A percentile compares a stretch with the other conserved stretches of the same genome.
Evolutionary conservation across 2,797 vertebrate species (phyloP).

Genomic region (Gephyroberyx darwinii): DNA sequence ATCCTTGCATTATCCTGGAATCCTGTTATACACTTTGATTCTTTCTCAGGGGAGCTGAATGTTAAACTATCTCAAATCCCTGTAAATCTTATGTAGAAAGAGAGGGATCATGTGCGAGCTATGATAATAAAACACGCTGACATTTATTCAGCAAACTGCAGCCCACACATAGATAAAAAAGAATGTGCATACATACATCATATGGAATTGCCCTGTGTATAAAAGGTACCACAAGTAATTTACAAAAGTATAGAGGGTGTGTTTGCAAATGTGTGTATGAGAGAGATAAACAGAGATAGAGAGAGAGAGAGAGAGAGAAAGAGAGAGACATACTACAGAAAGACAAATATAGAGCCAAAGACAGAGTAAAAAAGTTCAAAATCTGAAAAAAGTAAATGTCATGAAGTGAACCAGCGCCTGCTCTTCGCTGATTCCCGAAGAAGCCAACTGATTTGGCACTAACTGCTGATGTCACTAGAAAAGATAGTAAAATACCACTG

Average conservation of each 20-base stretch:
- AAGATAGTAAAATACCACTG: constrained; percentile 12
- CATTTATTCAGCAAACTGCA: constrained; percentile 41
- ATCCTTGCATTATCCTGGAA: background rate
- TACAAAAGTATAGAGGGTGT: constrained; percentile 30
- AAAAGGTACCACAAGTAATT: constrained; percentile 19
- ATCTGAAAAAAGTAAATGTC: constrained; percentile 36
- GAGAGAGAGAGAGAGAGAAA: background rate
- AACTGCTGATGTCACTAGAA: constrained; percentile 10
- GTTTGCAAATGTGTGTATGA: no score
- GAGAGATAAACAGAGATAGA: background rate
- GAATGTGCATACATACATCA: constrained; percentile 14
- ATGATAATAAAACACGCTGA: constrained; percentile 51
- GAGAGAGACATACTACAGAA: background rate
- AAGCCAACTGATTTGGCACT: constrained; percentile 1
- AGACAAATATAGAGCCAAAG: background rate
- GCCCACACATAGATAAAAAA: constrained; percentile 43
- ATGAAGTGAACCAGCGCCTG: constrained; percentile 38
- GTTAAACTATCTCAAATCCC: constrained; percentile 31
- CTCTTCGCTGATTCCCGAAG: constrained; percentile 15
- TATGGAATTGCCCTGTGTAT: constrained; percentile 15
- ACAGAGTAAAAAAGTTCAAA: constrained; percentile 35
- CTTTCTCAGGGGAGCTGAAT: constrained; percentile 10
- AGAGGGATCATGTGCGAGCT: constrained; percentile 14
- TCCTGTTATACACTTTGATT: constrained; percentile 7
- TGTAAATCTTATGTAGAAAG: constrained; percentile 35